These are phyloP conservation scores for Macropus fuliginosus DNA, from an alignment of 2,797 vertebrate species.

Conservation along the genomic window DNA sequence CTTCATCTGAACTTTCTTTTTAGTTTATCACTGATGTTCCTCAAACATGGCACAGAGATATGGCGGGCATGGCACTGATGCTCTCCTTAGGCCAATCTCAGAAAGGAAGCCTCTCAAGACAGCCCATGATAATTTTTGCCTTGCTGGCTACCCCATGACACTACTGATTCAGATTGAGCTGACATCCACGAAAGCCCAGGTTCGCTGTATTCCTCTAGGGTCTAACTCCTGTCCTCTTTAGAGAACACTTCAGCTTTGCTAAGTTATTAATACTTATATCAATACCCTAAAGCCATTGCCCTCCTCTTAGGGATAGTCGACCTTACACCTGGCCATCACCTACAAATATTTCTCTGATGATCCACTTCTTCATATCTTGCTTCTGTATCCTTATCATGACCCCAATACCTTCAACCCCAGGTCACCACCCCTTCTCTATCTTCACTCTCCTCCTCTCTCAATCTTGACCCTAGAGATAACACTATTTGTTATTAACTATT, in stretches of 20 bases:
- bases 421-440: not conserved
- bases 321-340: not conserved
- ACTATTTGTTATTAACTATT: no score
- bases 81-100: not conserved
- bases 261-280: not conserved
- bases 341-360: not conserved
- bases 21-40: not conserved
- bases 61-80: not conserved
- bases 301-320: not conserved
- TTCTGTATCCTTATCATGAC: not conserved
- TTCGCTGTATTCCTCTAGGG: not conserved
- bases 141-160: not conserved
- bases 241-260: not conserved
- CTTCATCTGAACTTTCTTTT: not conserved
- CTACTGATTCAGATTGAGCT: not conserved
- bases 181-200: not conserved
- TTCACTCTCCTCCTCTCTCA: not conserved
- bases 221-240: not conserved
- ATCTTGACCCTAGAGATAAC: not conserved
- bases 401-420: not conserved
- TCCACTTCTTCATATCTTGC: not conserved
- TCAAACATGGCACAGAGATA: not conserved
- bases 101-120: not conserved
- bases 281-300: not conserved
- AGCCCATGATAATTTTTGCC: not conserved